These are phyloP conservation scores for Pantala flavescens DNA, from an alignment of 1,140 invertebrate species.

Conservation along the genomic window DNA sequence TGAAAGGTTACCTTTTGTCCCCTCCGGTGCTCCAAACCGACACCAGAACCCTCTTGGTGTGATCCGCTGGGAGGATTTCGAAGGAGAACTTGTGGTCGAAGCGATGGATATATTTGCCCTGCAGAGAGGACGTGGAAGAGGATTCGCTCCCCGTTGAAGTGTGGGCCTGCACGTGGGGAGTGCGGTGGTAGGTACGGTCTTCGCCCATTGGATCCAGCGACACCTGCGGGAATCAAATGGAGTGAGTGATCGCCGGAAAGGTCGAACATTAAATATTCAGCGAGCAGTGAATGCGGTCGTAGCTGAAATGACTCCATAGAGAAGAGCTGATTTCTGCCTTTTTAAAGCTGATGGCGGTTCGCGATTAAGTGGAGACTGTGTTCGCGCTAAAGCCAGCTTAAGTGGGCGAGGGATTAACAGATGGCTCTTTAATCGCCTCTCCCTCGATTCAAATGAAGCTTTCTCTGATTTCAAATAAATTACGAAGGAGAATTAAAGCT, in stretches of 20 bases:
- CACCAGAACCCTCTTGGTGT: constrained; percentile 37
- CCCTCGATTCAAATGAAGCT: too few relatives aligned
- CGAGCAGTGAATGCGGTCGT: too few relatives aligned
- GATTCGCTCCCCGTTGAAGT: constrained; percentile 33
- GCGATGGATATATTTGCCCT: constrained; percentile 12
- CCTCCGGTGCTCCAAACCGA: constrained; percentile 35
- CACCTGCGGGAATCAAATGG: constrained; percentile 24
- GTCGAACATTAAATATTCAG: too few relatives aligned
- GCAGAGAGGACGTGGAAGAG: constrained; percentile 32
- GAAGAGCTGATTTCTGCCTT: too few relatives aligned
- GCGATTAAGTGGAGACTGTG: too few relatives aligned
- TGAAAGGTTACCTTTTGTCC: neutral
- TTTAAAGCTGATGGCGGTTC: too few relatives aligned
- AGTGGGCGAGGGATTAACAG: too few relatives aligned
- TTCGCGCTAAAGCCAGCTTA: too few relatives aligned
- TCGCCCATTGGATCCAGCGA: constrained; percentile 33
- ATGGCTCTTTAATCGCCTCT: too few relatives aligned
- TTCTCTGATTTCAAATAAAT: too few relatives aligned
- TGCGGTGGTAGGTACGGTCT: constrained; percentile 38
- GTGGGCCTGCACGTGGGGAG: constrained; percentile 22
- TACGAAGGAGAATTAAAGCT: too few relatives aligned
- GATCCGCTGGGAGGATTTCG: constrained; percentile 35
- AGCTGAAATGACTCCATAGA: too few relatives aligned
- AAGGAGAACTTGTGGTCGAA: constrained; percentile 43
- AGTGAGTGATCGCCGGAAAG: neutral